Conservation (phyloP, 2,113 vertebrate species). For the Mixornis gularis region DNA sequence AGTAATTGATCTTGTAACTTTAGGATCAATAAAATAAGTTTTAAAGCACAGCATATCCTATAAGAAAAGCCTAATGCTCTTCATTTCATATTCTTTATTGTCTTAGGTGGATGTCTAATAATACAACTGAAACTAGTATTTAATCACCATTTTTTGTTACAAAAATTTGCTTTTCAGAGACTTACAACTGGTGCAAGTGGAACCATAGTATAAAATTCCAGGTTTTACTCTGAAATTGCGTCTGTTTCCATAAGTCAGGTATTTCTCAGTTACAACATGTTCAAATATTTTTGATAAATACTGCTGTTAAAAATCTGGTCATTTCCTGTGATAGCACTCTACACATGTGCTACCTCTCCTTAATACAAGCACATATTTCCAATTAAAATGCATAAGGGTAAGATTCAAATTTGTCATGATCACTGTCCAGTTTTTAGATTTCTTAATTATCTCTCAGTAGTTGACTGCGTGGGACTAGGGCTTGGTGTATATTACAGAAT, state of each 20-base stretch:
- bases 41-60: constrained; percentile 43
- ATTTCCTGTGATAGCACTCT: background rate
- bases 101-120: background rate
- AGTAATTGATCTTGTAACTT: constrained; percentile 57
- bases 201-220: background rate
- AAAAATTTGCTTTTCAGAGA: background rate
- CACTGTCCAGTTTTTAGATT: background rate
- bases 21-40: constrained; percentile 57
- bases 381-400: background rate
- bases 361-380: background rate
- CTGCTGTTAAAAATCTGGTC: background rate
- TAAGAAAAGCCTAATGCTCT: constrained; percentile 17
- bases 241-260: background rate
- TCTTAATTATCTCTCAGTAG: background rate
- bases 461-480: background rate
- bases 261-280: background rate
- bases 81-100: constrained; percentile 20
- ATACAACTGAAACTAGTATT: background rate
- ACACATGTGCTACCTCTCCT: background rate
- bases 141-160: background rate
- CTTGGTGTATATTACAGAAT: background rate
- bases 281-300: background rate
- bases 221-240: background rate
- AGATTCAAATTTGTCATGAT: background rate
- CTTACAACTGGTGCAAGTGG: background rate